Evolutionary conservation across 2,888 invertebrate species (phyloP).

Genomic region (Xylophagus ater): DNA sequence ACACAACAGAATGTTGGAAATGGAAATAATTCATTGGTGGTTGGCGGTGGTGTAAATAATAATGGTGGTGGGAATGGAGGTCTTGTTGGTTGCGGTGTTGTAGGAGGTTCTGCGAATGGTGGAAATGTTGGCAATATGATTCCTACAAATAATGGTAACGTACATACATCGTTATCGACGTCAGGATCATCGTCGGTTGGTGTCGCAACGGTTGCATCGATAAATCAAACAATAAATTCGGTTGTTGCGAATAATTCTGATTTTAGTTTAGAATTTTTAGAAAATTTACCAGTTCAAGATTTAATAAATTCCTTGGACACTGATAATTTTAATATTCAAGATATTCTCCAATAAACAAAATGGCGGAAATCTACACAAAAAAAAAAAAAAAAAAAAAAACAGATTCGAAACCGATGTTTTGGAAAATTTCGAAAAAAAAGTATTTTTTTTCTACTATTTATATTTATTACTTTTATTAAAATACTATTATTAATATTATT

Average conservation of each 20-base stretch:
- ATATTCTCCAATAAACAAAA: slow-evolving; percentile 47
- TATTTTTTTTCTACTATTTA: too few species aligned
- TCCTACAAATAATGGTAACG: slow-evolving; percentile 9
- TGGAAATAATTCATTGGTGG: slow-evolving; percentile 13
- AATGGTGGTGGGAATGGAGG: slow-evolving; percentile 5
- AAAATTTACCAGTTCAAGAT: slow-evolving; percentile 71
- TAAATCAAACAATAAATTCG: slow-evolving; percentile 37
- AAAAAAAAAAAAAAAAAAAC: too few species aligned
- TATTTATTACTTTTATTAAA: too few species aligned
- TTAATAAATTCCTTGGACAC: slow-evolving; percentile 73
- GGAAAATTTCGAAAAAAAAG: too few species aligned
- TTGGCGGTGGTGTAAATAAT: too few species aligned
- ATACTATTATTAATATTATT: too few species aligned
- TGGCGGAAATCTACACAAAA: too few species aligned
- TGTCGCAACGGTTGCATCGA: slow-evolving; percentile 18
- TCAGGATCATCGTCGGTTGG: slow-evolving; percentile 28
- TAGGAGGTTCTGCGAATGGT: slow-evolving; percentile 1
- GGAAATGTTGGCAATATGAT: slow-evolving; percentile 9
- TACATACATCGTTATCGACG: slow-evolving; percentile 5
- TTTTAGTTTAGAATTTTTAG: slow-evolving; percentile 76
- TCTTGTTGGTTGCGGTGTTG: slow-evolving; percentile 3
- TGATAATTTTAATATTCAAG: slow-evolving; percentile 57
- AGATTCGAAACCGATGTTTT: background rate
- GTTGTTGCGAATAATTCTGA: slow-evolving; percentile 43
- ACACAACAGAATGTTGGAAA: slow-evolving; percentile 25